Evolutionary conservation across 2,888 invertebrate genomes (phyloP).

Genomic region (Octonoba sinensis): DNA sequence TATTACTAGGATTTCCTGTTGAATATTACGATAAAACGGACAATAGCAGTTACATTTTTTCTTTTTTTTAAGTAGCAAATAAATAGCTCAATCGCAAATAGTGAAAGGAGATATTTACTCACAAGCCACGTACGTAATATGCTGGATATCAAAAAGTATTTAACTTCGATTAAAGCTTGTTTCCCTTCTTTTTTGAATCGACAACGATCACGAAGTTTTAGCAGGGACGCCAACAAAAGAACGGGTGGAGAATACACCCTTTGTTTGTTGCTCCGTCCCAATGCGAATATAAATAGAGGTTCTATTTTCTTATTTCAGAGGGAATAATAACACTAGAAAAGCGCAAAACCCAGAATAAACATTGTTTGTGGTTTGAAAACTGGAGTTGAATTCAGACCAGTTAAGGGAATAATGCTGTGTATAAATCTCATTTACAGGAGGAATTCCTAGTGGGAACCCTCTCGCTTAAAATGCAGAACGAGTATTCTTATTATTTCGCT

Average conservation of each 20-base stretch:
- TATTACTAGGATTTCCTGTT: no score
- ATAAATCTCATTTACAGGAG: constrained; percentile 56
- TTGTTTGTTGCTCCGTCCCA: constrained; percentile 9
- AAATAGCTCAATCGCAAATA: no score
- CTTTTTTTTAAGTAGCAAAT: no score
- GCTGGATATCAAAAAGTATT: not conserved
- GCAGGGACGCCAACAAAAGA: no score
- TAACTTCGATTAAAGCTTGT: not conserved
- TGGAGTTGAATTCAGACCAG: constrained; percentile 35
- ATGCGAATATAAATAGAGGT: constrained; percentile 32
- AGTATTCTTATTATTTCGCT: constrained; percentile 50
- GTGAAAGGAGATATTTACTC: no score
- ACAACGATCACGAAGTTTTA: no score
- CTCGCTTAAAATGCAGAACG: constrained; percentile 57
- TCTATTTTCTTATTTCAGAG: constrained; percentile 22
- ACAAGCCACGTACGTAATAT: not conserved
- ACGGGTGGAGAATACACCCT: no score
- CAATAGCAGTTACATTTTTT: not conserved
- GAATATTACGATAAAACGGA: not conserved
- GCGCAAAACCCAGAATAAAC: not conserved
- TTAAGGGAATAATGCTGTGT: constrained; percentile 32
- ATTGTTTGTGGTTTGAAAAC: constrained; percentile 4
- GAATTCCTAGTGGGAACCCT: constrained; percentile 26
- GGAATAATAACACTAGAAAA: constrained; percentile 41
- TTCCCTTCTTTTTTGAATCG: no score